phyloP scores from a whole-genome alignment of 1,140 invertebrate genomes.

The Gonioctena quinquepunctata region DNA sequence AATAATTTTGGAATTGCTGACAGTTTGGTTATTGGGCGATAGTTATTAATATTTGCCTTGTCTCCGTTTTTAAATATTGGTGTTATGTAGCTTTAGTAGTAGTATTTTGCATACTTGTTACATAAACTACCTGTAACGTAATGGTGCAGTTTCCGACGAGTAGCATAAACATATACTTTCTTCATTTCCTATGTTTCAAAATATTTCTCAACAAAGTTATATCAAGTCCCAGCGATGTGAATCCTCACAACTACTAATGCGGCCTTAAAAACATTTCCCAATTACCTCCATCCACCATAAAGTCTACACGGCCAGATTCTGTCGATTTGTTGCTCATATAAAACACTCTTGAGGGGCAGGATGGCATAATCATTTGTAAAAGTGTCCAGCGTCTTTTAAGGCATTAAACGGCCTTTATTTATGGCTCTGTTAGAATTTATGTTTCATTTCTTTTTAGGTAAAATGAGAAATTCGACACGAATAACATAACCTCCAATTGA shows the following conservation, averaged over 20 bases:
- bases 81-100: no score
- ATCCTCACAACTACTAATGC: background rate
- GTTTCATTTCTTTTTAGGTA: background rate
- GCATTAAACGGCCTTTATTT: background rate
- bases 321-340: slow-evolving; percentile 10
- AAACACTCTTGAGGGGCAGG: no score
- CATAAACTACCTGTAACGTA: no score
- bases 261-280: background rate
- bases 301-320: background rate
- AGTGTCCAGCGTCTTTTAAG: background rate
- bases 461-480: slow-evolving; percentile 28
- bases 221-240: background rate
- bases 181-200: no score
- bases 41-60: no score
- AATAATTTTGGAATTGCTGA: no score
- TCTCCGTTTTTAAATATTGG: no score
- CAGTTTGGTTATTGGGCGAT: no score
- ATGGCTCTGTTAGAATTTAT: background rate
- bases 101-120: no score
- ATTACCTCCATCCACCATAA: background rate
- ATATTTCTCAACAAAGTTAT: background rate
- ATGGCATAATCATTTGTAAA: slow-evolving; percentile 6
- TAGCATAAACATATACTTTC: no score
- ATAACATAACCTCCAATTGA: slow-evolving; percentile 29
- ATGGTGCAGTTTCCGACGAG: no score